Conservation (phyloP, 2,113 vertebrate genomes). For the Grammomys dolichurus region DNA sequence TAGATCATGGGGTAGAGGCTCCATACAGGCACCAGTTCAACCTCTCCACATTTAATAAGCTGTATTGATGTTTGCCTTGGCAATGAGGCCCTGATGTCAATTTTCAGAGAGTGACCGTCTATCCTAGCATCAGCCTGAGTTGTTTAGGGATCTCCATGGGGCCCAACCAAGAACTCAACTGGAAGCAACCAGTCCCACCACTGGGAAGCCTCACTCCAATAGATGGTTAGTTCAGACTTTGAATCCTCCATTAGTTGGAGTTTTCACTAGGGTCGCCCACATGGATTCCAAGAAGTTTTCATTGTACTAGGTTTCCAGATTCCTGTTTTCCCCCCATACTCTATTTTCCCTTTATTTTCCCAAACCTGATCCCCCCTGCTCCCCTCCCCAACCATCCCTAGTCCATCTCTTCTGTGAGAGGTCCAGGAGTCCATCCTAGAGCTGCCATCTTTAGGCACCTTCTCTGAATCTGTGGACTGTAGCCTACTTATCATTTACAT, state of each 20-base stretch:
- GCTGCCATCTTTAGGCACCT: not conserved
- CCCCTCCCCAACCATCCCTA: not conserved
- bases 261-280: not conserved
- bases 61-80: not conserved
- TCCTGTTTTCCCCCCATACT: not conserved
- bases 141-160: not conserved
- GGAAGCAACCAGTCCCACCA: not conserved
- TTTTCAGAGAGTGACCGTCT: not conserved
- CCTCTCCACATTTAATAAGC: not conserved
- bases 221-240: not conserved
- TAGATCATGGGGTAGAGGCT: not conserved
- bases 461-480: not conserved
- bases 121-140: not conserved
- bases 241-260: not conserved
- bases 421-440: not conserved
- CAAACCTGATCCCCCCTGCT: not conserved
- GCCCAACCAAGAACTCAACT: not conserved
- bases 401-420: not conserved
- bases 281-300: not conserved
- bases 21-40: not conserved
- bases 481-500: not conserved
- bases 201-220: not conserved
- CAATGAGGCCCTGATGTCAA: not conserved
- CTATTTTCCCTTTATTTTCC: not conserved
- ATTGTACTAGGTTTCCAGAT: not conserved